Base-by-base conservation (phyloP, 2,888 invertebrate genomes). In the Choreutis nemorana region DNA sequence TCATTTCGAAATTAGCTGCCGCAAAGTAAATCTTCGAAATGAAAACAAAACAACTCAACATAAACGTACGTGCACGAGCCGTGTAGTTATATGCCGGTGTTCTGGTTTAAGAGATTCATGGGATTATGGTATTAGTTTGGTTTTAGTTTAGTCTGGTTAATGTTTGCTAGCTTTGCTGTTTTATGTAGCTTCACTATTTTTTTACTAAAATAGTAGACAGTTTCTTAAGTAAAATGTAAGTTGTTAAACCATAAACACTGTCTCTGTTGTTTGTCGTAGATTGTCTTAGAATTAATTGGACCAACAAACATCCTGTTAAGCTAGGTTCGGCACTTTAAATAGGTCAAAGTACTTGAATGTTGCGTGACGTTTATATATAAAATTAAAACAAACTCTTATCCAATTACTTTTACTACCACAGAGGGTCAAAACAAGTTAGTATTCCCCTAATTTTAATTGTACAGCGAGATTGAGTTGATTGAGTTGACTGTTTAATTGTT, bases 141-240 rank as follows among this genome's bases (percentile, higher is more conserved):
- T 62, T 68, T 68, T 59, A 67, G 66, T 65, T 55, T 53, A 51
- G 54, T 43, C 56, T 55, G 58, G 43, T 59, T 52, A 47, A 48
- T 60, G 56, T 66, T 61, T 56, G 52, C 42, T 33, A 32, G 36
- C 31, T 31, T 26, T 29, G 28, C 34, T 32, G 31, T 32, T 31
- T 34, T 29, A 26, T 30, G 33, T 33, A 18, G 9, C 20, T 27
- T 10, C 33, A 35, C 37, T 32, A 31, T 30, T 26, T 31, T 22
- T 26, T 33, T 26, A 16, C 16, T 29, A 12, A 23, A 18, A 27
- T 29, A 20, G 23, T 23, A 30, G 22, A 26, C 22, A 21, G 25
- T 14, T 25, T 18, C 25, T 10, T 25, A 4, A 4, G 24, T 24
- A 14, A 25, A 13, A 11, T n/a, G n/a, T n/a, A n/a, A n/a, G n/a